Base-by-base conservation (phyloP, 2,797 vertebrate genomes). In the Enteromius mattozi region DNA sequence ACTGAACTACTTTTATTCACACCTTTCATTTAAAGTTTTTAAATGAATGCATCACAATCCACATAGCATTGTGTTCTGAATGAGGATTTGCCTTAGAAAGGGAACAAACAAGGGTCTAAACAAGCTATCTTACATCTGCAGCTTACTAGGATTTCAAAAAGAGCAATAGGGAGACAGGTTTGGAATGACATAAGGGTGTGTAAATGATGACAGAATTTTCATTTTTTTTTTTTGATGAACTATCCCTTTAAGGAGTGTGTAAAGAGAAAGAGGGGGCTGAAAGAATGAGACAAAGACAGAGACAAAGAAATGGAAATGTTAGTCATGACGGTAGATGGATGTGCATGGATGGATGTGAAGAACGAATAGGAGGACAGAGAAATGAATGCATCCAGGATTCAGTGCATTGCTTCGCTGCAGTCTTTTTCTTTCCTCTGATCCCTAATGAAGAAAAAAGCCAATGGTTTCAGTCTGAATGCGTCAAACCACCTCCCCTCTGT, bases 391-490 rank as follows among this genome's bases (percentile, higher is more conserved):
- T 96, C 96, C 95, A 95, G 96, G 95, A 96, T 97, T 97, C 96
- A 96, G 96, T 94, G 95, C 93, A 95, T 94, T 95, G 95, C 95
- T 93, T 94, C 95, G 95, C 97, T 98, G 97, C 97, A 97, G 97
- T 94, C 95, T 92, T 92, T 91, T 91, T 91, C 93, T 65, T 65
- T 65, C 27, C 47, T 87, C 92, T 94, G 92, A 94, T 94, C 93
- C 93, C 94, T 93, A 94, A 94, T 94, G 93, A 92, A 92, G 92
- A 91, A 89, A 88, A 93, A 93, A 92, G 91, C 92, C 92, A 92
- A 91, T 93, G 93, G 93, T 93, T 94, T 94, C 94, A 94, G 94
- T 92, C 78, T 78, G 78, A 81, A 88, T 86, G 87, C 87, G 81
- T 86, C 87, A 88, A 88, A 84, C 78, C 72, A 70, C 84, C 78